phyloP scores from a whole-genome alignment of 2,797 vertebrate genomes.

The Onychomys arenicola region DNA sequence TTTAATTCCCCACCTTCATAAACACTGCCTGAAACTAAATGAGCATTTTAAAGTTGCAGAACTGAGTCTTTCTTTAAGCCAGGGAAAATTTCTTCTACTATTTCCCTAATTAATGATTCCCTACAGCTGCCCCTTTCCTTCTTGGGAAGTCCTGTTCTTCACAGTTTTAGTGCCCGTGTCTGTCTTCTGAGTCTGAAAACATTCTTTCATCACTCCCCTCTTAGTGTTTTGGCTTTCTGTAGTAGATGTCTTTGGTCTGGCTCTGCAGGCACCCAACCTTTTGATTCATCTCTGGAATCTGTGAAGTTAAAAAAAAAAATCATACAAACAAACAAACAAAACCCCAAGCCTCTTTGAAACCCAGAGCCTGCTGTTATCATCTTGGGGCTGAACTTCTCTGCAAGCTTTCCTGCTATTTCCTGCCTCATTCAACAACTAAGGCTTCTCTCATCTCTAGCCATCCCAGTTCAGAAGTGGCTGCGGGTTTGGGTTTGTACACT shows the following conservation, averaged over 20 bases:
- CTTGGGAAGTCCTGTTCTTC: constrained; percentile 30
- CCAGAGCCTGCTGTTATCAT: not conserved
- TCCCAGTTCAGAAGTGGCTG: not conserved
- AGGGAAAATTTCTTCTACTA: constrained; percentile 51
- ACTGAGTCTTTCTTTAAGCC: constrained; percentile 33
- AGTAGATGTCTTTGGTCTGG: not conserved
- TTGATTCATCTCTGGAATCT: not conserved
- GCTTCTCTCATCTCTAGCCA: not conserved
- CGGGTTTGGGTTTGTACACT: not conserved
- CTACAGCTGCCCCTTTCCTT: constrained; percentile 22
- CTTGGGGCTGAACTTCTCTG: not conserved
- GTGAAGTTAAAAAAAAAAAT: not conserved
- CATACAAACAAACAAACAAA: not conserved
- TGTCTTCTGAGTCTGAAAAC: not conserved
- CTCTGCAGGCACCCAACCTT: not conserved
- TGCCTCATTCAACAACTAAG: not conserved
- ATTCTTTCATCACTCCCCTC: not conserved
- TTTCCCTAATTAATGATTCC: constrained; percentile 53
- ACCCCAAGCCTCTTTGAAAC: not conserved
- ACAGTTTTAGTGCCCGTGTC: not conserved
- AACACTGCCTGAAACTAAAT: not conserved
- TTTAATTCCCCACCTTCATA: not conserved
- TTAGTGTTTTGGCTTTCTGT: constrained; percentile 35
- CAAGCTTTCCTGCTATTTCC: not conserved
- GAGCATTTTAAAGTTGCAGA: constrained; percentile 17